Evolutionary conservation across 2,113 vertebrate species (phyloP), one percentile per base, ranked within the genome.

Genomic region (Progne subis): DNA sequence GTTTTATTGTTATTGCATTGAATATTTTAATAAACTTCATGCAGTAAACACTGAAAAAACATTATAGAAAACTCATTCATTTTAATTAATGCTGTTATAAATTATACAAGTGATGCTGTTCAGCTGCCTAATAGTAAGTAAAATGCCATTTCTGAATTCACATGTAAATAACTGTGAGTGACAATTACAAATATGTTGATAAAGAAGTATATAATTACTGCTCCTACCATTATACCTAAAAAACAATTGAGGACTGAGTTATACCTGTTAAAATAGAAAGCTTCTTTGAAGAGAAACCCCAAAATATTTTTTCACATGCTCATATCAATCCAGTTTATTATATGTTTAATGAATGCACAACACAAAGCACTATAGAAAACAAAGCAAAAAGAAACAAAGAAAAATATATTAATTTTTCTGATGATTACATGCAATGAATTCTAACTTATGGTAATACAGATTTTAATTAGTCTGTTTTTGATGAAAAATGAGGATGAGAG

Each of bases 71-170:
- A 71, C 89, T 94, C 91, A 97, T 97, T 98, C 71, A 96, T 97
- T 98, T 97, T 98, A 98, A 98, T 98, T 98, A 98, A 78, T 96
- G 55, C 75, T 96, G 46, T 92, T 97, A 97, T 96, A 97, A 98
- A 97, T 97, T 96, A 97, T 90, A 88, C 3, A 19, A 96, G 69
- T 96, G 95, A 92, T 86, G 88, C 74, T 92, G 68, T 77, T 94
- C 83, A 89, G 78, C 68, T 96, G 90, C 90, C 86, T 91, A 91
- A 89, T 88, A 97, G 71, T 85, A 95, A 92, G 92, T 84, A 97
- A 97, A 98, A 96, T 93, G 90, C 37, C 59, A 44, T 94, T 95
- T 98, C 72, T 95, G 76, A 90, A 90, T 96, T 97, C 92, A 97
- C 75, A 92, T 94, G 94, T 96, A 97, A 98, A 98, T 98, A 98